Evolutionary conservation across 2,797 vertebrate species (phyloP).

Genomic region (Diplodus sargus): DNA sequence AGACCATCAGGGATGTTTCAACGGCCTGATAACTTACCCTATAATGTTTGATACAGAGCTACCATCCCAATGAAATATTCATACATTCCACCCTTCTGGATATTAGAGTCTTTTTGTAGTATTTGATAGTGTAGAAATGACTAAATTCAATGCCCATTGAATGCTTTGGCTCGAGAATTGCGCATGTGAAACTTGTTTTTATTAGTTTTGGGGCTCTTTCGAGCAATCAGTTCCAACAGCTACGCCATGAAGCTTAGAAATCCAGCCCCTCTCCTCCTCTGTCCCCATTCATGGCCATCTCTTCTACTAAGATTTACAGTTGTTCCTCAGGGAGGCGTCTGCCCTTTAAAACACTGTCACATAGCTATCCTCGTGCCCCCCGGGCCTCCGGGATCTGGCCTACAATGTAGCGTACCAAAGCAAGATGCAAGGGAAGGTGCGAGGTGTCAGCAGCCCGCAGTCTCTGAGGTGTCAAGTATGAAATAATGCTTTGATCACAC

Average conservation of each 20-base stretch:
- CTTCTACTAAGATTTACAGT: conserved; percentile 64
- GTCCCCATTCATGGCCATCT: conserved; percentile 20
- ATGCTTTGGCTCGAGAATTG: conserved; percentile 1
- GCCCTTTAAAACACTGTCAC: conserved; percentile 75
- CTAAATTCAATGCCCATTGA: background rate
- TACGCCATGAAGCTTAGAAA: conserved; percentile 27
- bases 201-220: conserved; percentile 4
- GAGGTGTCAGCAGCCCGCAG: conserved; percentile 49
- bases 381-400: conserved; percentile 46
- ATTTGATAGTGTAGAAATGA: background rate
- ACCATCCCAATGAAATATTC: conserved; percentile 6
- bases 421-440: conserved; percentile 47
- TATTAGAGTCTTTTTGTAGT: background rate
- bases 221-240: conserved; percentile 16
- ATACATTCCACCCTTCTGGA: background rate
- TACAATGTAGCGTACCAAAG: conserved; percentile 26
- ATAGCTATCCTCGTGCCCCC: conserved; percentile 49
- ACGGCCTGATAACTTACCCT: conserved; percentile 6
- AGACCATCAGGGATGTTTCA: background rate
- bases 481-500: conserved; percentile 75
- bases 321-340: conserved; percentile 58
- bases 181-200: conserved; percentile 7
- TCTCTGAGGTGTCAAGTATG: conserved; percentile 73
- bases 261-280: conserved; percentile 12
- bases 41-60: background rate